phyloP scores from a whole-genome alignment of 2,888 invertebrate species.

The Caenorhabditis auriculariae region DNA sequence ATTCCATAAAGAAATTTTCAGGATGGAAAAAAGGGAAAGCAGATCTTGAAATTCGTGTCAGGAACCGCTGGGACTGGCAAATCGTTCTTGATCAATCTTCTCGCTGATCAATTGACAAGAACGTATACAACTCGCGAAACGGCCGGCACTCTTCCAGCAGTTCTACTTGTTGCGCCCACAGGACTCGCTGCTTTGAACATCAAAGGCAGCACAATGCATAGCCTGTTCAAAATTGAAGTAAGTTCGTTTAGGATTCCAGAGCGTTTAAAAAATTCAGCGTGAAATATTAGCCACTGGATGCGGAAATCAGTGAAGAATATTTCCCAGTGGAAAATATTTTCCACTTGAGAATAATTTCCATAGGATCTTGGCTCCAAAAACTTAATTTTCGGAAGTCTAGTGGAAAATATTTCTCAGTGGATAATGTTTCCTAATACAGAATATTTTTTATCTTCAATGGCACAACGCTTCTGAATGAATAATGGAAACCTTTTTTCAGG shows the following conservation, averaged over 20 bases:
- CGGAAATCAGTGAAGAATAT: too few relatives aligned
- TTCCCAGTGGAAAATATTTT: too few relatives aligned
- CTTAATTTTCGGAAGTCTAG: too few relatives aligned
- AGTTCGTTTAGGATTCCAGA: too few relatives aligned
- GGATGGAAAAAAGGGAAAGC: not conserved
- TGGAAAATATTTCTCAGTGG: not conserved
- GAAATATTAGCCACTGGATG: not conserved
- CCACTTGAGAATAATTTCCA: too few relatives aligned
- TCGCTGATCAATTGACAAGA: conserved; percentile 19
- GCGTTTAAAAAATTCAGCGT: too few relatives aligned
- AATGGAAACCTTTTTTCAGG: too few relatives aligned
- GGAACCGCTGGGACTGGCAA: conserved; percentile 35
- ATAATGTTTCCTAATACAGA: too few relatives aligned
- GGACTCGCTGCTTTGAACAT: conserved; percentile 29
- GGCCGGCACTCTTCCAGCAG: not conserved
- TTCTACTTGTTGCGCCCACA: conserved; percentile 23
- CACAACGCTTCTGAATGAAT: too few relatives aligned
- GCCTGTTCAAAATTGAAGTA: conserved; percentile 17
- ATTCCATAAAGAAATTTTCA: not conserved
- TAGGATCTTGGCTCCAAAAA: too few relatives aligned
- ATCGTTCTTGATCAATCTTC: conserved; percentile 16
- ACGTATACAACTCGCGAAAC: not conserved
- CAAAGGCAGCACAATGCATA: conserved; percentile 27
- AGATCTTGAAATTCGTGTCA: conserved; percentile 7
- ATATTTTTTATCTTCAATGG: too few relatives aligned